Base-by-base conservation (phyloP, 2,797 vertebrate species). In the Pseudochirops corinnae region DNA sequence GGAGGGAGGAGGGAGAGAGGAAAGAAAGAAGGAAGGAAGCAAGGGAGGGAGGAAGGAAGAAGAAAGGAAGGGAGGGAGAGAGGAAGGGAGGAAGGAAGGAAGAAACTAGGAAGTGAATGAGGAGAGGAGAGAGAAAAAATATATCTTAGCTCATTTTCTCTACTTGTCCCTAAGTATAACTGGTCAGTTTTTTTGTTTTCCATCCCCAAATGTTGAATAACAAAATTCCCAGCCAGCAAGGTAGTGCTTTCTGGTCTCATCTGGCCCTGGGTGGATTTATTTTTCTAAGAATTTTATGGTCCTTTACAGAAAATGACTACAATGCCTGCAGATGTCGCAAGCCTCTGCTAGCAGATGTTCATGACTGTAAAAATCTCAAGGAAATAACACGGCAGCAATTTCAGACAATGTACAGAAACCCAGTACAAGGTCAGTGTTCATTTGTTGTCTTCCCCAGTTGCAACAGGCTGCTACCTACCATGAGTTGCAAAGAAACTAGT, bases 311-410 rank as follows among this genome's bases (percentile, higher is more conserved):
- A 95, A 98, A 93, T 0, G 10, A 97, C 52, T 60, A 96, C 95
- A 92, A 1, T 93, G 96, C 96, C 95, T 97, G 87, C 29, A 46
- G 96, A 96, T 97, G 92, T 96, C 93, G 95, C 67, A 87, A 92
- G 95, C 95, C 95, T 95, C 97, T 97, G 94, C 90, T 93, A 98
- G 96, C 26, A 98, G 97, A 97, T 98, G 96, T 96, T 96, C 94
- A 56, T 74, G 94, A 92, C 94, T 93, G 12, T 7, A 53, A 95
- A 96, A 95, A 52, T 97, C 93, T 96, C 60, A 60, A 57, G 82
- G 92, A 96, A 97, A 95, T 97, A 92, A 97, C 96, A 98, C 96
- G 97, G 97, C 97, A 96, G 96, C 93, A 96, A 96, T 94, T 98
- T 98, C 96, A 98, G 96, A 97, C 97, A 98, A 97, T 91, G 96